Base-by-base conservation (phyloP, 1,140 invertebrate species). In the Lepidurus couesii region DNA sequence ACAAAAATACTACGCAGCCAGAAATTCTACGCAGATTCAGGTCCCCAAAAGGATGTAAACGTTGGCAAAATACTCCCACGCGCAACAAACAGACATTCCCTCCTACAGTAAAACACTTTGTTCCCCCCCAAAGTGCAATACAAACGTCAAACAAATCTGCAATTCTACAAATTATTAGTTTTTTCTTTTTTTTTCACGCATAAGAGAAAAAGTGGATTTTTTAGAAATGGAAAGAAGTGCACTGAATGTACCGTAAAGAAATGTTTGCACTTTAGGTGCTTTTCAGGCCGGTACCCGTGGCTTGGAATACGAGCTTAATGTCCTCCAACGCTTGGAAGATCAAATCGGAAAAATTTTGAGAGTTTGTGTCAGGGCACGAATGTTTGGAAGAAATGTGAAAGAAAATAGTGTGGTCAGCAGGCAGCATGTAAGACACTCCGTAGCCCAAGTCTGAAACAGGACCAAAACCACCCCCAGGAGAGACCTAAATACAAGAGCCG, bases 371-470 rank as follows among this genome's bases (percentile, higher is more conserved):
- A 5, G 82, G 77, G 42, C 83, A 82, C 6, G 86, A 86, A 34
- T 84, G 83, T 81, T 87, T 87, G 26, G 86, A 86, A 7, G 87
- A 86, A 7, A 88, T 84, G 81, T 88, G 87, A 82, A 88, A 88
- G 80, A 88, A 88, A 16, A 88, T 83, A 75, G 85, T 85, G 26
- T 85, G 80, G 47, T 88, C 86, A 16, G 86, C 86, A 1, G 87
- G 85, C 73, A 88, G 82, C 85, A 88, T 87, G 82, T 88, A 88
- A 1, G 86, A 87, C 2, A 88, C 86, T 8, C 87, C 87, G 80
- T 88, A 88, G 7, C 87, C 87, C 75, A 86, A 84, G 81, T 88
- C 86, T 9, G 86, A 86, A 11, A 88, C 87, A 1, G 87, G 87
- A 11, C 87, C 87, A 84, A 88, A 88, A 0, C 87, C 87, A 75